Evolutionary conservation across 2,888 invertebrate genomes (phyloP).

Genomic region (Endotricha flammealis): DNA sequence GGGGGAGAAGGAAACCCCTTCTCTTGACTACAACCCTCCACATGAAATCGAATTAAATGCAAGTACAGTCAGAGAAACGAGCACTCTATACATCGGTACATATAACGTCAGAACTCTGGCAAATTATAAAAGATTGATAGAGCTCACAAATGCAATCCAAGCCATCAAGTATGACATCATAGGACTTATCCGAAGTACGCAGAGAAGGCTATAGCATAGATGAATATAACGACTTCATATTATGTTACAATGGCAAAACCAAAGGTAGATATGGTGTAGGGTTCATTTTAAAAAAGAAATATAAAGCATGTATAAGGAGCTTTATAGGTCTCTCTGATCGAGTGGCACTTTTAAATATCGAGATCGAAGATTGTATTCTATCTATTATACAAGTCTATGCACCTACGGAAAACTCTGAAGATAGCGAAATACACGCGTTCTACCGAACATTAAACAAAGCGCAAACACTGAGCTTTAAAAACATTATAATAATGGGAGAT

Average conservation of each 20-base stretch:
- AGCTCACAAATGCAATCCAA: too few relatives aligned
- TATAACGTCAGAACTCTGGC: not conserved
- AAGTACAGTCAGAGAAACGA: too few relatives aligned
- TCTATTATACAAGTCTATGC: not conserved
- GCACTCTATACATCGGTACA: not conserved
- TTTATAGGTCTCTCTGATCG: not conserved
- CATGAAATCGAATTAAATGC: not conserved
- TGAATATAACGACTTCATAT: too few relatives aligned
- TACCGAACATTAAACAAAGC: not conserved
- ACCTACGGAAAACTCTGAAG: not conserved
- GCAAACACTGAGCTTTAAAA: not conserved
- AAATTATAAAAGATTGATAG: too few relatives aligned
- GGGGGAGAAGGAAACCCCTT: too few relatives aligned
- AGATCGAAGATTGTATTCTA: not conserved
- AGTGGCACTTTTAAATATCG: not conserved
- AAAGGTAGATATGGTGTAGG: not conserved
- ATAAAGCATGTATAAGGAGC: not conserved
- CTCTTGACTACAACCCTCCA: slow-evolving; percentile 8
- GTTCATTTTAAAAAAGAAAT: slow-evolving; percentile 4
- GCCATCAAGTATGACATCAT: too few relatives aligned
- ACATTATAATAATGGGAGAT: not conserved
- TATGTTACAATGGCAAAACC: too few relatives aligned
- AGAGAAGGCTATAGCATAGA: too few relatives aligned
- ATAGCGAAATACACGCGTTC: not conserved
- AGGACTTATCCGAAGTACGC: too few relatives aligned